A percentile compares a stretch with the other conserved stretches of the same genome.
These are phyloP conservation scores for Prietella phreatophila DNA, from an alignment of 2,113 vertebrate species.

Conservation along the genomic window DNA sequence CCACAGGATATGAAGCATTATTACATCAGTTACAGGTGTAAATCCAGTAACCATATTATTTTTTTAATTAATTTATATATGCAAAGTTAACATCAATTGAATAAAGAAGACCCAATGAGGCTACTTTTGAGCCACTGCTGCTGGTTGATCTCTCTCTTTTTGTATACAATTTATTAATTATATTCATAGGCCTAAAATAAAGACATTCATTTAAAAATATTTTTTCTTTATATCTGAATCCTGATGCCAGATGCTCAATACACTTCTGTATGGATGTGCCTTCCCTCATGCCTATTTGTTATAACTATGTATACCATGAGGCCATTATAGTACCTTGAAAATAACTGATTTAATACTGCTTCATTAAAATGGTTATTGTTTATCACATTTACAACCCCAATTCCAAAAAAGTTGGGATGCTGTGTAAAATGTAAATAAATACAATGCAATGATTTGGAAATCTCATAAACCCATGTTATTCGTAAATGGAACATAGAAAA, in stretches of 20 bases:
- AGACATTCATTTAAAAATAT: too few relatives aligned
- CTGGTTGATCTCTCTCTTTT: background rate
- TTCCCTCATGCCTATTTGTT: background rate
- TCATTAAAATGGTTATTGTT: background rate
- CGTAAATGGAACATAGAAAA: too few relatives aligned
- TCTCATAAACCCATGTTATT: too few relatives aligned
- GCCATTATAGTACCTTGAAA: background rate
- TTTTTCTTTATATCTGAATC: background rate
- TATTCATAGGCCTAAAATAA: background rate
- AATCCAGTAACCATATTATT: background rate
- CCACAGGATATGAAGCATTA: background rate
- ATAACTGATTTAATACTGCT: background rate
- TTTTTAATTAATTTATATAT: conserved; percentile 32
- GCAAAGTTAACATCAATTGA: background rate
- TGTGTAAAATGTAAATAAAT: too few relatives aligned
- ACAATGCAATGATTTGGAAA: too few relatives aligned
- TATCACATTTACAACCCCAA: too few relatives aligned
- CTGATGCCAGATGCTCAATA: background rate
- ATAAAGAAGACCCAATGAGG: conserved; percentile 5
- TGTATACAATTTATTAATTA: background rate
- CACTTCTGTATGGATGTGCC: background rate
- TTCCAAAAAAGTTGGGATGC: too few relatives aligned
- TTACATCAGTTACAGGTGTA: background rate
- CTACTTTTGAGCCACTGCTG: background rate
- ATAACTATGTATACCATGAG: background rate